A percentile compares a stretch with the other conserved stretches of the same genome.
Conservation (phyloP, 2,797 vertebrate genomes). For the Pelobates cultripes region DNA sequence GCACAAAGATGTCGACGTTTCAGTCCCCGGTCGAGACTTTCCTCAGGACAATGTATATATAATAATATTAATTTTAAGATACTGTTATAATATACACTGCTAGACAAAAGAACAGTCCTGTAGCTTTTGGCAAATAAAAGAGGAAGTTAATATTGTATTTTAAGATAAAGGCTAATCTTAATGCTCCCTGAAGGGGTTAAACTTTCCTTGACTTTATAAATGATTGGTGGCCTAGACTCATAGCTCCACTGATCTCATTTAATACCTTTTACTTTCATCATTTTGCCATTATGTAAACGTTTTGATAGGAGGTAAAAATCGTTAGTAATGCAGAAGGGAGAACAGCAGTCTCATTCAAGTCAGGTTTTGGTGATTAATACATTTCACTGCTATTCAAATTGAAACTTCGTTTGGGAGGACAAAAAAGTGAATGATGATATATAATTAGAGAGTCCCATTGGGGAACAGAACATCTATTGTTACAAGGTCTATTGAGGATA, state of each 20-base stretch:
- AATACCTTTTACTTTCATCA: constrained; percentile 42
- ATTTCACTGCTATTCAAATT: constrained; percentile 45
- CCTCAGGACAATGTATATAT: no score
- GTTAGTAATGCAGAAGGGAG: constrained; percentile 48
- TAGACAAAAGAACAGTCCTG: no score
- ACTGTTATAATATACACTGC: no score
- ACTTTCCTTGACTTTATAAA: constrained; percentile 13
- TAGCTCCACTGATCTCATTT: constrained; percentile 33
- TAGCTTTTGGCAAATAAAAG: no score
- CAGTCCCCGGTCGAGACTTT: no score
- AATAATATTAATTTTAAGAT: no score
- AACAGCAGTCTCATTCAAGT: constrained; percentile 50
- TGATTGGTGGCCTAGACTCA: constrained; percentile 25
- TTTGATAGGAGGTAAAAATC: constrained; percentile 53
- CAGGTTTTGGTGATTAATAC: constrained; percentile 50
- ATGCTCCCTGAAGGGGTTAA: not conserved
- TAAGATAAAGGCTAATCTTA: no score
- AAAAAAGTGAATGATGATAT: constrained; percentile 54
- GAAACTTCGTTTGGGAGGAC: constrained; percentile 48
- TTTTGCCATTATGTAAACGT: constrained; percentile 50
- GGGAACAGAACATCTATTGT: constrained; percentile 53
- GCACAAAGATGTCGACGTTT: no score
- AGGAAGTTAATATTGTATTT: no score
- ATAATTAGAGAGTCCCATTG: constrained; percentile 52
- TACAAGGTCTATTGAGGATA: constrained; percentile 47